These are phyloP conservation scores for Clarias gariepinus DNA, from an alignment of 2,113 vertebrate species.

Conservation along the genomic window DNA sequence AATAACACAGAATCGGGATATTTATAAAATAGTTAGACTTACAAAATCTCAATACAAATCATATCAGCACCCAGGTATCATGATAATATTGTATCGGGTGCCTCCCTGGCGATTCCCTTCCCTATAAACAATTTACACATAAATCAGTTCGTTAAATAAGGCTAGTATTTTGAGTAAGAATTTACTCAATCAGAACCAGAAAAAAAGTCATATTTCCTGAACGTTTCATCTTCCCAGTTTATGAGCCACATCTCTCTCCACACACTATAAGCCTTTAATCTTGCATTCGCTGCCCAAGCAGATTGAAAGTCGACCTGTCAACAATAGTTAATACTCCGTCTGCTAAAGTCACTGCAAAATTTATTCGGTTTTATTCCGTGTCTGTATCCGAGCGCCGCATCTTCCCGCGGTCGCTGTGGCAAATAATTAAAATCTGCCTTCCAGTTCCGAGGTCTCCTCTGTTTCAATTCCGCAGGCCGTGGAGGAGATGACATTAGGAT, in stretches of 20 bases:
- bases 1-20: too few relatives aligned
- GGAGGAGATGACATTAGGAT: slow-evolving; percentile 21
- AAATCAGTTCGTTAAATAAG: not conserved
- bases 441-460: slow-evolving; percentile 10
- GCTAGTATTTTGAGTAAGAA: not conserved
- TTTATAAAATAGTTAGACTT: too few relatives aligned
- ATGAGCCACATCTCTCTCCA: not conserved
- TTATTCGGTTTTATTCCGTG: not conserved
- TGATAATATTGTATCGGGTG: too few relatives aligned
- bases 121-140: not conserved
- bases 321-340: slow-evolving; percentile 1
- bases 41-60: too few relatives aligned
- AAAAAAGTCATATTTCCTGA: not conserved
- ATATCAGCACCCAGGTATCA: too few relatives aligned
- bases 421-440: slow-evolving; percentile 28
- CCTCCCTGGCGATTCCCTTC: too few relatives aligned
- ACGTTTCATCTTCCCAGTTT: not conserved
- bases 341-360: not conserved
- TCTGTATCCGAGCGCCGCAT: slow-evolving; percentile 5
- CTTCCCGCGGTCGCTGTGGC: slow-evolving; percentile 1
- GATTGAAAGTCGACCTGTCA: slow-evolving; percentile 15
- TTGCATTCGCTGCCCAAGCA: not conserved
- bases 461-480: slow-evolving; percentile 6
- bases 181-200: not conserved
- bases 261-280: not conserved